These are phyloP conservation scores for Molossus molossus DNA, from an alignment of 2,797 vertebrate genomes.

Conservation along the genomic window DNA sequence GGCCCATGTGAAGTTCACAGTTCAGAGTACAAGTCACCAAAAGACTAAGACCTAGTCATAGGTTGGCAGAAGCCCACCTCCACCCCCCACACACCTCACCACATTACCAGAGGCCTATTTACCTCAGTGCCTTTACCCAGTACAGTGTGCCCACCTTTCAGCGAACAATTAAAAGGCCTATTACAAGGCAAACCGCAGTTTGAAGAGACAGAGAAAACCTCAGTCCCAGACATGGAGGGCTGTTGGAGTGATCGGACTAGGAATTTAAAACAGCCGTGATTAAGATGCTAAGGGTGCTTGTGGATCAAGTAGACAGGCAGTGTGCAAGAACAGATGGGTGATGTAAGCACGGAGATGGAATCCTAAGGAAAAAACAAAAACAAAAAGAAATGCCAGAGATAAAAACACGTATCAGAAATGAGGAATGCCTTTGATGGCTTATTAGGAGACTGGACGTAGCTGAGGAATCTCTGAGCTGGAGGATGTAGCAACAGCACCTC, in stretches of 20 bases:
- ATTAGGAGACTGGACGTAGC: background rate
- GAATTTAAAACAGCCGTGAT: conserved; percentile 62
- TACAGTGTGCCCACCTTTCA: background rate
- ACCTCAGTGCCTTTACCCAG: background rate
- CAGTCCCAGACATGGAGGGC: background rate
- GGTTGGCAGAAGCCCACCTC: background rate
- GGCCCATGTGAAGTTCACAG: background rate
- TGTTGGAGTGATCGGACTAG: conserved; percentile 26
- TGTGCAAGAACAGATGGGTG: conserved; percentile 40
- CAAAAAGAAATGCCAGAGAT: background rate
- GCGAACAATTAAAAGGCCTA: background rate
- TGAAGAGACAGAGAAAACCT: conserved; percentile 8
- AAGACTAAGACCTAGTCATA: background rate
- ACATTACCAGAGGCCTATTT: background rate
- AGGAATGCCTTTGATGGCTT: conserved; percentile 16
- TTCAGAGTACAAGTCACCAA: background rate
- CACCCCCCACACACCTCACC: background rate
- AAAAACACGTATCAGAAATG: background rate
- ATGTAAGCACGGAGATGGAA: conserved; percentile 45
- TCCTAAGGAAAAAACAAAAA: background rate
- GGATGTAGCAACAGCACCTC: background rate
- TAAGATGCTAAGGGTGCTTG: conserved; percentile 32
- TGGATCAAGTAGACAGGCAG: background rate
- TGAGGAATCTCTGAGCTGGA: conserved; percentile 23
- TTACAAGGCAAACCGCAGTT: background rate